A percentile compares a stretch with the other conserved stretches of the same genome.
Conservation (phyloP, 2,797 vertebrate species). For the Limosa lapponica region DNA sequence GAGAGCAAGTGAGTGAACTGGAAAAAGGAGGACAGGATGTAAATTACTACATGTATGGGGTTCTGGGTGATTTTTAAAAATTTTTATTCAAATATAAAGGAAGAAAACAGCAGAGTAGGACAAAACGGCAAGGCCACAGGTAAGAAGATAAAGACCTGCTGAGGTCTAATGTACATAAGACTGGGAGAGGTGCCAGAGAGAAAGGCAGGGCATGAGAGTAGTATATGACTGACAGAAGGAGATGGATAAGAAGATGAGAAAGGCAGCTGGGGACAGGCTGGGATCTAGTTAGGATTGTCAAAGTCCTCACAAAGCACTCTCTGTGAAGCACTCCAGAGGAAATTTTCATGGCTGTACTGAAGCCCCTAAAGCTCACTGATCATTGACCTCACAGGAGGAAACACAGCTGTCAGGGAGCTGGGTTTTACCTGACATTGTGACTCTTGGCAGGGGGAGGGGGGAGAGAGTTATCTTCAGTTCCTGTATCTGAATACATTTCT, state of each 20-base stretch:
- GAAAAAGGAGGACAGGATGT: neutral
- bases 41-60: neutral
- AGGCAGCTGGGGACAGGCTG: neutral
- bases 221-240: neutral
- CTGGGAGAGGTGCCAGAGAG: neutral
- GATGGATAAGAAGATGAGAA: neutral
- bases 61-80: neutral
- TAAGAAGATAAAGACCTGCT: neutral
- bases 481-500: neutral
- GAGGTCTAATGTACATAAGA: neutral
- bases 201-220: neutral
- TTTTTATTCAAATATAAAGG: neutral
- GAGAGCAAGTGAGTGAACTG: neutral
- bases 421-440: neutral
- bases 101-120: neutral
- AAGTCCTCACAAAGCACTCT: neutral
- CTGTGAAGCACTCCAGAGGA: rapidly evolving
- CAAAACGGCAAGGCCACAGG: neutral
- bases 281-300: neutral
- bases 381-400: neutral
- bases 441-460: too few species aligned
- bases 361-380: neutral
- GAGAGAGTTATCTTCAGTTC: neutral
- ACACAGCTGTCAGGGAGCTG: rapidly evolving
- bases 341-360: neutral